These are phyloP conservation scores for Hyaena hyaena DNA, from an alignment of 2,113 vertebrate genomes.

Conservation along the genomic window DNA sequence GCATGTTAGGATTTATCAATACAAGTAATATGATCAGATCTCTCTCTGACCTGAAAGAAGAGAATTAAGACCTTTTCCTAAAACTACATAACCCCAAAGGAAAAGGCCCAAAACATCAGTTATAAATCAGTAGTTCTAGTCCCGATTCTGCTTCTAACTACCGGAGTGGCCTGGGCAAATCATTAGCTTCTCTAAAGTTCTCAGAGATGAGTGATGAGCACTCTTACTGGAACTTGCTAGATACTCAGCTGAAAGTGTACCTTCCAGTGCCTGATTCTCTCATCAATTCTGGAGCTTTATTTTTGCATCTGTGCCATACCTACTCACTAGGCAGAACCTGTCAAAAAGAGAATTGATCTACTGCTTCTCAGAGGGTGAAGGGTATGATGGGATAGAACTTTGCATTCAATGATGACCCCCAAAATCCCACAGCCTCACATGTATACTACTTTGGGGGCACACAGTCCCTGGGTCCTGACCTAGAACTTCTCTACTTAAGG, in stretches of 20 bases:
- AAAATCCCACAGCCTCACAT: not conserved
- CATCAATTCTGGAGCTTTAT: not conserved
- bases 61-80: not conserved
- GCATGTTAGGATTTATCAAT: constrained; percentile 27
- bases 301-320: not conserved
- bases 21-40: not conserved
- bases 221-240: constrained; percentile 5
- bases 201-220: not conserved
- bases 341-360: constrained; percentile 11
- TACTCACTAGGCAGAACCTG: not conserved
- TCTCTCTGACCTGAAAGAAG: not conserved
- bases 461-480: not conserved
- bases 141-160: constrained; percentile 7
- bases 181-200: not conserved
- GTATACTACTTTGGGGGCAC: not conserved
- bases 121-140: not conserved
- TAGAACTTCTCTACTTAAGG: not conserved
- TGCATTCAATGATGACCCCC: not conserved
- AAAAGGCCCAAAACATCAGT: constrained; percentile 33
- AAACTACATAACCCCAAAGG: constrained; percentile 25
- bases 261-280: not conserved
- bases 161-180: not conserved
- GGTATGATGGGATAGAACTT: not conserved
- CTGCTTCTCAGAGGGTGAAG: not conserved
- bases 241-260: constrained; percentile 14